A percentile compares a stretch with the other conserved stretches of the same genome.
These are phyloP conservation scores for Acholoe squamosa DNA, from an alignment of 2,888 invertebrate genomes.

Conservation along the genomic window DNA sequence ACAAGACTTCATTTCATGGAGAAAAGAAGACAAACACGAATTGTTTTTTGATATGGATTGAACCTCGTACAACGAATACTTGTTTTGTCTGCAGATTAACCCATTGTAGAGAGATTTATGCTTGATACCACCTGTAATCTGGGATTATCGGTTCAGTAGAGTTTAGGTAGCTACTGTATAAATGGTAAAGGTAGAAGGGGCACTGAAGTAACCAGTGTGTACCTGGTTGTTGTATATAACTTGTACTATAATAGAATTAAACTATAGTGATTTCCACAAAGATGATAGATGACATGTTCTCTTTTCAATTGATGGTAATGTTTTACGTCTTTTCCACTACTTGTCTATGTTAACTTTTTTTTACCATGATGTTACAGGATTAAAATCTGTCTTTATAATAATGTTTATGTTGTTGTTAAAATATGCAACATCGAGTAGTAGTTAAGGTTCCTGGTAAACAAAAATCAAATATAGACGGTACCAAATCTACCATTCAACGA, in stretches of 20 bases:
- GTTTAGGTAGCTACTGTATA: background rate
- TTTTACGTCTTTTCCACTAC: background rate
- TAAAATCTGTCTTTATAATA: too few species aligned
- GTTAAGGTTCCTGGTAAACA: too few species aligned
- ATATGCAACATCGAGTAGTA: too few species aligned
- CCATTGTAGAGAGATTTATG: background rate
- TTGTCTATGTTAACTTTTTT: conserved; percentile 27
- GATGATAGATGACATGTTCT: background rate
- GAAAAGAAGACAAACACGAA: too few species aligned
- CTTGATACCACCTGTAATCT: background rate
- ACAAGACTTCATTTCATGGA: too few species aligned
- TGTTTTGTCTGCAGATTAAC: background rate
- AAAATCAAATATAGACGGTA: too few species aligned
- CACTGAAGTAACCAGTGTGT: background rate
- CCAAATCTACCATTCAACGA: too few species aligned
- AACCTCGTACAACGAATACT: background rate
- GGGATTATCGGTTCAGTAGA: conserved; percentile 12
- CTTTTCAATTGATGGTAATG: background rate
- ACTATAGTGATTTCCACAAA: background rate
- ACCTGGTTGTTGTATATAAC: background rate
- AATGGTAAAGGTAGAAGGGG: background rate
- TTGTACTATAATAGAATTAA: background rate
- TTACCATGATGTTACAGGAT: background rate
- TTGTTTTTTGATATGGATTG: background rate
- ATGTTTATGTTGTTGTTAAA: too few species aligned